phyloP scores from a whole-genome alignment of 2,888 invertebrate species.

The Adelognathus sp. region DNA sequence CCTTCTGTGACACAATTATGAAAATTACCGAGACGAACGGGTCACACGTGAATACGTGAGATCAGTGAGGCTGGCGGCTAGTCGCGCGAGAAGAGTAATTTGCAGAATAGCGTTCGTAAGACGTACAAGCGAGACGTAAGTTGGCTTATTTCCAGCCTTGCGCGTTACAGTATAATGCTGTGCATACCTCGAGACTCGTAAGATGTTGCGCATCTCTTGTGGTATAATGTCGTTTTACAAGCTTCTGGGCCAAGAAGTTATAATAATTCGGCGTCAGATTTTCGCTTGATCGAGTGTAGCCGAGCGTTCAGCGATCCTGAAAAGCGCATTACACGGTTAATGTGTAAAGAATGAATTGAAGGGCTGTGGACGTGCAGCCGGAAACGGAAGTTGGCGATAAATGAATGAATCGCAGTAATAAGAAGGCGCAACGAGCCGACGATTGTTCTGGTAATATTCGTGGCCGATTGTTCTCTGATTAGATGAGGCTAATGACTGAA shows the following conservation, averaged over 20 bases:
- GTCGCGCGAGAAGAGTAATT: slow-evolving; percentile 49
- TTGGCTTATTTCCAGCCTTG: slow-evolving; percentile 58
- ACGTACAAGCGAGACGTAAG: slow-evolving; percentile 44
- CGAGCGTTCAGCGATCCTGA: slow-evolving; percentile 32
- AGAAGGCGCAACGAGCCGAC: neutral
- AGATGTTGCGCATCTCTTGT: slow-evolving; percentile 25
- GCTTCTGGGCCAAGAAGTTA: slow-evolving; percentile 44
- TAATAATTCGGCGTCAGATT: slow-evolving; percentile 57
- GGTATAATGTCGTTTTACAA: neutral
- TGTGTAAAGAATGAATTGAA: neutral
- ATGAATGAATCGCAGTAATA: slow-evolving; percentile 9
- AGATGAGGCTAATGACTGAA: slow-evolving; percentile 21
- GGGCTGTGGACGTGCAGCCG: slow-evolving; percentile 3
- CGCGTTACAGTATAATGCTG: neutral
- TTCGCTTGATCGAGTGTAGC: slow-evolving; percentile 48
- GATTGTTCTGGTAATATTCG: slow-evolving; percentile 6
- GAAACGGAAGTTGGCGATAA: slow-evolving; percentile 15
- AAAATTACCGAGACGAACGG: slow-evolving; percentile 48
- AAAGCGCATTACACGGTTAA: neutral
- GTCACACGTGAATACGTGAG: slow-evolving; percentile 27
- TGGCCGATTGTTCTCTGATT: neutral
- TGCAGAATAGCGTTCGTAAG: slow-evolving; percentile 53
- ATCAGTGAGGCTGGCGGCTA: neutral
- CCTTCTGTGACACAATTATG: slow-evolving; percentile 48
- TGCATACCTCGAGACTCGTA: neutral